These are phyloP conservation scores for Bolinopsis microptera DNA, from an alignment of 37 sponge, comb jelly and placozoan genomes.

Conservation along the genomic window DNA sequence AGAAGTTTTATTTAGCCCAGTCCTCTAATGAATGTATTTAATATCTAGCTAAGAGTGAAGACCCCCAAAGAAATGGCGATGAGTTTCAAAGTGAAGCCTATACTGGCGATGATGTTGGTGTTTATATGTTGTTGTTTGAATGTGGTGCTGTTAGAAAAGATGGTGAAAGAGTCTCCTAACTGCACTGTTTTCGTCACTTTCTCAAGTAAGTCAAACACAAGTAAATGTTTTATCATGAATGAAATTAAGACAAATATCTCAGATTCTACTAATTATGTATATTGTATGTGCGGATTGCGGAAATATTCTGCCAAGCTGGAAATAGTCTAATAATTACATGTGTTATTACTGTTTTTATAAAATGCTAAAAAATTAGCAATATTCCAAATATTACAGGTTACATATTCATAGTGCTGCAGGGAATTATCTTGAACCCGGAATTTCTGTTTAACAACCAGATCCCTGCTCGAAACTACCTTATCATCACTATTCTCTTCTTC, in stretches of 20 bases:
- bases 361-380: too few relatives aligned
- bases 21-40: too few relatives aligned
- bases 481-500: constrained; percentile 41
- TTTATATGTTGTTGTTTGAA: constrained; percentile 54
- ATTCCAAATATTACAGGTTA: constrained; percentile 37
- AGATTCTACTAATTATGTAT: too few relatives aligned
- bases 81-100: neutral
- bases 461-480: constrained; percentile 13
- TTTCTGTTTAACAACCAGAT: constrained; percentile 51
- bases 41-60: too few relatives aligned
- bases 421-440: constrained; percentile 22
- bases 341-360: too few relatives aligned
- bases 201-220: constrained; percentile 18
- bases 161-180: constrained; percentile 58
- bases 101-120: constrained; percentile 7
- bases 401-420: constrained; percentile 29
- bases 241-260: too few relatives aligned
- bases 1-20: too few relatives aligned
- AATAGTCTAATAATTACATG: neutral
- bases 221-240: neutral
- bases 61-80: neutral
- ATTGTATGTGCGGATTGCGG: too few relatives aligned
- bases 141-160: constrained; percentile 50
- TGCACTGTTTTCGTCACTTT: constrained; percentile 54
- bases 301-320: neutral